phyloP scores from a whole-genome alignment of 2,888 invertebrate species.

The Synanthedon andrenaeformis region DNA sequence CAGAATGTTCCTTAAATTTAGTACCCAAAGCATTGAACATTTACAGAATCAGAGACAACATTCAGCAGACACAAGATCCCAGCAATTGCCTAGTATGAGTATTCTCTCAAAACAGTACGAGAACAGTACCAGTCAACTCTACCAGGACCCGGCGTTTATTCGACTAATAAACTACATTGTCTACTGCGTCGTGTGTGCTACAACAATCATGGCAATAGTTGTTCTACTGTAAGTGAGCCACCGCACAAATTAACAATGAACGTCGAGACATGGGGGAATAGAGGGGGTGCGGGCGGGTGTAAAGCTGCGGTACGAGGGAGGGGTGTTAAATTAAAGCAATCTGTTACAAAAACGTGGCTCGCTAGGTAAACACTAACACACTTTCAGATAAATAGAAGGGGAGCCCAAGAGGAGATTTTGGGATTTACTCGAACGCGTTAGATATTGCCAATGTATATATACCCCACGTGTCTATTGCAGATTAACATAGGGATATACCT shows the following conservation, averaged over 20 bases:
- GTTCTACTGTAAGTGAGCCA: slow-evolving; percentile 23
- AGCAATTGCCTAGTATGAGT: too few species aligned
- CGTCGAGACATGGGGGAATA: slow-evolving; percentile 6
- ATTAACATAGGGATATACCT: too few species aligned
- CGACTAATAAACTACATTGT: not conserved
- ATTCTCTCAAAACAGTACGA: too few species aligned
- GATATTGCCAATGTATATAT: too few species aligned
- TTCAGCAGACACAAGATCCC: too few species aligned
- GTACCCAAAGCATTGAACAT: too few species aligned
- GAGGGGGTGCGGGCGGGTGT: slow-evolving; percentile 7
- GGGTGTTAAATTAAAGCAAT: slow-evolving; percentile 32
- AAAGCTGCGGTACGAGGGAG: slow-evolving; percentile 2
- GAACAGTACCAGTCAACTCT: too few species aligned
- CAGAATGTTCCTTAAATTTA: too few species aligned
- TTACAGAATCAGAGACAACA: too few species aligned
- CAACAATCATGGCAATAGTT: slow-evolving; percentile 26
- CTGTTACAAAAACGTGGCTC: slow-evolving; percentile 29
- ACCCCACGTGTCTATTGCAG: too few species aligned
- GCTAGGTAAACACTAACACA: slow-evolving; percentile 18
- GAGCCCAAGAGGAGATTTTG: too few species aligned
- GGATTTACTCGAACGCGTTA: too few species aligned
- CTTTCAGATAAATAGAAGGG: slow-evolving; percentile 17
- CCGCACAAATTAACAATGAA: slow-evolving; percentile 23
- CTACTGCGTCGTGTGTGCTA: not conserved
- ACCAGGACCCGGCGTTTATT: not conserved